Evolutionary conservation across 1,140 invertebrate genomes (phyloP).

Genomic region (Conus betulinus): DNA sequence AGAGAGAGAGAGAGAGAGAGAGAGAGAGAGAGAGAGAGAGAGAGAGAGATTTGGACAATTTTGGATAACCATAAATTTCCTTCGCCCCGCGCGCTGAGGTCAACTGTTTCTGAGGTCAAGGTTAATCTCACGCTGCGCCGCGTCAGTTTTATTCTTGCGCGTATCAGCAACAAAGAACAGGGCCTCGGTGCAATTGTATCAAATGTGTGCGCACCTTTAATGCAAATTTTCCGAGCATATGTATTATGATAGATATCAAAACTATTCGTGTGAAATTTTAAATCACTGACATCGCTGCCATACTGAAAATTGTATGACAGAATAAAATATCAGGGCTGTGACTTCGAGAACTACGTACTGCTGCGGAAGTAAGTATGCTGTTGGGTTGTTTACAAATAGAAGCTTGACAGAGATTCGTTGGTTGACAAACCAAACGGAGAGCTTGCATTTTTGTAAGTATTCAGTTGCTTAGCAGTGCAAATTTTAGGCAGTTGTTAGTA

Average conservation of each 20-base stretch:
- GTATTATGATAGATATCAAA: neutral
- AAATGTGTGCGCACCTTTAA: neutral
- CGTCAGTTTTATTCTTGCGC: constrained; percentile 2
- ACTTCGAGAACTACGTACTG: neutral
- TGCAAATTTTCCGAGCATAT: neutral
- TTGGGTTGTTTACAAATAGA: constrained; percentile 27
- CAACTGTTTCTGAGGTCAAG: neutral
- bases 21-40: no score
- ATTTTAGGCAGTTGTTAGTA: no score
- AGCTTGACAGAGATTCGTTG: constrained; percentile 11
- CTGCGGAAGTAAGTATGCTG: neutral
- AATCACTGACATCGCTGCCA: neutral
- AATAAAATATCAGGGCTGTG: neutral
- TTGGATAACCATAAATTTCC: neutral
- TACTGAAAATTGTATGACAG: neutral
- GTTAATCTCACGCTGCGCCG: neutral
- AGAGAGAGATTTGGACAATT: no score
- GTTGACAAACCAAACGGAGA: constrained; percentile 17
- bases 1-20: no score
- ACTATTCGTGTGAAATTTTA: neutral
- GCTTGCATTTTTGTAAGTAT: constrained; percentile 4
- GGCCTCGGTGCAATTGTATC: neutral
- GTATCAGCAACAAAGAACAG: neutral
- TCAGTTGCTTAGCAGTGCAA: neutral
- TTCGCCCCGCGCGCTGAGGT: neutral